Evolutionary conservation across 2,113 vertebrate genomes (phyloP).

Genomic region (Sciurus niger): DNA sequence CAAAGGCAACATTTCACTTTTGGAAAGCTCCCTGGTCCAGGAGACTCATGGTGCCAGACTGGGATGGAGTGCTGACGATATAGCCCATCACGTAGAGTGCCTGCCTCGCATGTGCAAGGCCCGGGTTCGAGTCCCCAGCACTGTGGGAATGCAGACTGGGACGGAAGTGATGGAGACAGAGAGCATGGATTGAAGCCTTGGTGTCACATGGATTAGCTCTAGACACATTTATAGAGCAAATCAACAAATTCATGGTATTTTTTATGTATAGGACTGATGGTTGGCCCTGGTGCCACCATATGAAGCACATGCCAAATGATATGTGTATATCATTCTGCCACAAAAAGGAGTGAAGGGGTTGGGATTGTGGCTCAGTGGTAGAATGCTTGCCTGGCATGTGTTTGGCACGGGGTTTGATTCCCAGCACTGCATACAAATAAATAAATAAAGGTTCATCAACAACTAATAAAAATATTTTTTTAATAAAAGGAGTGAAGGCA

Average conservation of each 20-base stretch:
- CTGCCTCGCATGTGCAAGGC: too few relatives aligned
- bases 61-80: too few relatives aligned
- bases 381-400: too few relatives aligned
- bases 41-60: neutral
- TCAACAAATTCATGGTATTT: neutral
- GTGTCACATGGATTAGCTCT: neutral
- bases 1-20: neutral
- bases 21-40: neutral
- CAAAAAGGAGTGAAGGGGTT: neutral
- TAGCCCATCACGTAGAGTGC: too few relatives aligned
- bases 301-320: neutral
- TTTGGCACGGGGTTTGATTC: too few relatives aligned
- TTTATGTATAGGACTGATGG: neutral
- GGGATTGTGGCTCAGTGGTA: too few relatives aligned
- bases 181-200: neutral
- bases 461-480: too few relatives aligned
- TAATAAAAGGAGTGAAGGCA: too few relatives aligned
- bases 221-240: neutral
- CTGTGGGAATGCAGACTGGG: too few relatives aligned
- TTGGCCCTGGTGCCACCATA: neutral
- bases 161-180: neutral
- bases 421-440: too few relatives aligned
- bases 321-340: neutral
- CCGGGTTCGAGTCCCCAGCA: too few relatives aligned
- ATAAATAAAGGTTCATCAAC: too few relatives aligned